These are phyloP conservation scores for Strigamia crassipes DNA, from an alignment of 2,888 invertebrate species.

Conservation along the genomic window DNA sequence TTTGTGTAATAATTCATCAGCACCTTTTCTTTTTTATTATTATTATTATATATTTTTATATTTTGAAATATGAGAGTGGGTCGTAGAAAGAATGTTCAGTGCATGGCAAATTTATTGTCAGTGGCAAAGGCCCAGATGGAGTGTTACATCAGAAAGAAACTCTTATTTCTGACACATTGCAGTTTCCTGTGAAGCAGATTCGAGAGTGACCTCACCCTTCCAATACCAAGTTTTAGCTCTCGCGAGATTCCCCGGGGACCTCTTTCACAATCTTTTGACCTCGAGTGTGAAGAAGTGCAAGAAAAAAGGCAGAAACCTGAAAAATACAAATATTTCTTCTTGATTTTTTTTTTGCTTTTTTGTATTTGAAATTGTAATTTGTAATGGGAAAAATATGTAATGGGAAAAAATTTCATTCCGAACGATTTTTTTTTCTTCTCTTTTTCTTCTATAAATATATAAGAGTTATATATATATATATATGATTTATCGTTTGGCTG, in stretches of 20 bases:
- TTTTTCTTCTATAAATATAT: not conserved
- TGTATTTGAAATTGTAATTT: not conserved
- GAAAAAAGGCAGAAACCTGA: not conserved
- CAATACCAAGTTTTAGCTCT: constrained; percentile 6
- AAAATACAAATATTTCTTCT: not conserved
- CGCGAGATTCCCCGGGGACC: not conserved
- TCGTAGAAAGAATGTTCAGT: constrained; percentile 14
- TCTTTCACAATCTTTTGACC: constrained; percentile 30
- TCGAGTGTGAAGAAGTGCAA: not conserved
- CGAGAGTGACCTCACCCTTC: not conserved
- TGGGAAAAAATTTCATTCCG: no score
- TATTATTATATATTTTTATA: not conserved
- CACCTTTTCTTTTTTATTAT: not conserved
- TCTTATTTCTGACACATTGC: constrained; percentile 17
- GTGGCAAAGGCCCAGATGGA: constrained; percentile 33
- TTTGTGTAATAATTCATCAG: not conserved
- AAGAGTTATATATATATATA: not conserved
- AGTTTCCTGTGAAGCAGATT: constrained; percentile 25
- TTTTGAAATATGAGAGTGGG: not conserved
- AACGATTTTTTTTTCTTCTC: not conserved
- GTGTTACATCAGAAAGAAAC: constrained; percentile 15
- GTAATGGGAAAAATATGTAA: no score
- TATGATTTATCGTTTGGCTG: not conserved
- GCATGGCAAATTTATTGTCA: constrained; percentile 13
- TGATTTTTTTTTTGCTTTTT: not conserved